Evolutionary conservation across 2,113 vertebrate genomes (phyloP), one percentile per base, ranked within the genome.

Genomic region (Desmodus rotundus): DNA sequence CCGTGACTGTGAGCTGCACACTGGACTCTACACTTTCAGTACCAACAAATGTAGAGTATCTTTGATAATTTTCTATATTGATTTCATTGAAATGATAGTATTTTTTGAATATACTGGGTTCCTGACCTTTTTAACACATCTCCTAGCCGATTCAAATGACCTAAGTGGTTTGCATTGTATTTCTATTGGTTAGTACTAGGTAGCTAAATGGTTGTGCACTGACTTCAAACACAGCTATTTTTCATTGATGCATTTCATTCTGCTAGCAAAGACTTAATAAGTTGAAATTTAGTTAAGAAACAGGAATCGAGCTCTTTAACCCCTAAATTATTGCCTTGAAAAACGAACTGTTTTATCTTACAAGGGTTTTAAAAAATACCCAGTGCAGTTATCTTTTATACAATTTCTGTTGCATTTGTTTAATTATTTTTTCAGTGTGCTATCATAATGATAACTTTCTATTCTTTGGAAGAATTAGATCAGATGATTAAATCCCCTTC

Each of bases 381-480:
- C 87, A 68, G 20, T 28, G 24, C 41, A 61, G n/a, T 90, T 93
- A 92, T 65, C 47, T 65, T 89, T 81, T 22, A 47, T 58, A n/a
- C 36, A 80, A 43, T 54, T 92, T 91, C 41, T 67, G 58, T 52
- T 63, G 47, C 47, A 72, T 91, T 90, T 94, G 88, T 92, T 95
- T 89, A 52, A 83, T 87, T 63, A 77, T 95, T 96, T 91, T 85
- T 94, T 72, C 76, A 86, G 14, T 12, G 12, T 94, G 82, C 11
- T 87, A 63, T 90, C 90, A 58, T 95, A 89, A 95, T 93, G 81
- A 96, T 91, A 86, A 95, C 89, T 97, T 96, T 78, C 95, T 81
- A 91, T 95, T 97, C 89, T 98, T 97, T 95, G 87, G 52, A 90
- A 96, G 82, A 94, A 97, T 97, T 92, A 92, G 76, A 93, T 95